Conservation (phyloP, 2,797 vertebrate species). For the Phylloscopus collybita region DNA sequence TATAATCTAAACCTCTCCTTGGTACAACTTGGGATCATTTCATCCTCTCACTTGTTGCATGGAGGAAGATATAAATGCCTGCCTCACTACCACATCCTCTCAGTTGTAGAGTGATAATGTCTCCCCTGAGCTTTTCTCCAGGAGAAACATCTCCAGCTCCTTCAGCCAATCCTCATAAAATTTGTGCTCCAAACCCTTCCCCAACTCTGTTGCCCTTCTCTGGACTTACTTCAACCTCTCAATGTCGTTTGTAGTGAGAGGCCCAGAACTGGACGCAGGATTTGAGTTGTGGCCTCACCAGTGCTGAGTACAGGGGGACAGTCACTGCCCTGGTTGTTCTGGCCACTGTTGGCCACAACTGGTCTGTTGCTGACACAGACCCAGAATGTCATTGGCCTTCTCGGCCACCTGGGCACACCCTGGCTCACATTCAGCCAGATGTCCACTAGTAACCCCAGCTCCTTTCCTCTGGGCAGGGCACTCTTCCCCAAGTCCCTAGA, state of each 20-base stretch:
- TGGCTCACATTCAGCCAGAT: background rate
- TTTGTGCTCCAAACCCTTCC: background rate
- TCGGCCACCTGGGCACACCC: background rate
- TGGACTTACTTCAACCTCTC: background rate
- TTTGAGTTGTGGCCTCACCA: rapidly evolving
- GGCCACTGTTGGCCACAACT: background rate
- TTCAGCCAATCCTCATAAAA: background rate
- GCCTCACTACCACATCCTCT: background rate
- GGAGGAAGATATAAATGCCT: background rate
- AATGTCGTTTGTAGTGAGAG: too few species aligned
- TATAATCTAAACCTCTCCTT: background rate
- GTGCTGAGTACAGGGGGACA: rapidly evolving
- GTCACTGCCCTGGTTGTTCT: background rate
- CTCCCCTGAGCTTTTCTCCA: background rate
- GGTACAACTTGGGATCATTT: background rate
- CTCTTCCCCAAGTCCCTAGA: background rate
- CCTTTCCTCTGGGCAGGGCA: background rate
- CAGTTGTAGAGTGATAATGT: background rate
- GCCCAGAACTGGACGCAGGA: background rate
- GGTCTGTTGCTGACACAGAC: background rate
- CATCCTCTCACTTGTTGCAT: background rate
- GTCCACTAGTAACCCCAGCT: background rate
- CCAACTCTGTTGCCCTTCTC: background rate
- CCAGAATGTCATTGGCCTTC: background rate
- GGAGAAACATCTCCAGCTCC: background rate